phyloP scores from a whole-genome alignment of 2,797 vertebrate species.

The Pterois miles region DNA sequence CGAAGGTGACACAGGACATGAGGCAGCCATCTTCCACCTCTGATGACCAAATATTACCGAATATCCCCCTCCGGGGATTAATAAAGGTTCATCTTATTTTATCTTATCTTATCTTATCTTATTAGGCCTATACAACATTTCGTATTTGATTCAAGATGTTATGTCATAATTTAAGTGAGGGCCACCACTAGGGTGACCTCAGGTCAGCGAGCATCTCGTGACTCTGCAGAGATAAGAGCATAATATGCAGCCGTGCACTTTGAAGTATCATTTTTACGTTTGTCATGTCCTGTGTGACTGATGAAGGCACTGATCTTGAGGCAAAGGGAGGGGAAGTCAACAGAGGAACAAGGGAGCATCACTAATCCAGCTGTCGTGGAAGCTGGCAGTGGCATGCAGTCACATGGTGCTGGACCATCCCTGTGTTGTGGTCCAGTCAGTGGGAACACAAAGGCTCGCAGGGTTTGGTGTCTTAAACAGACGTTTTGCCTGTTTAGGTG shows the following conservation, averaged over 20 bases:
- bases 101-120: no score
- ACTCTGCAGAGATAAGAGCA: constrained; percentile 30
- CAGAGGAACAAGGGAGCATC: constrained; percentile 42
- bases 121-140: no score
- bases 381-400: constrained; percentile 69
- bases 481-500: constrained; percentile 29
- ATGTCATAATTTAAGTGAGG: background rate
- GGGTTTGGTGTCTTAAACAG: constrained; percentile 56
- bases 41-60: no score
- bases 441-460: constrained; percentile 65
- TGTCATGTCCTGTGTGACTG: constrained; percentile 29
- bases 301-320: constrained; percentile 34
- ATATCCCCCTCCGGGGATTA: no score
- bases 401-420: constrained; percentile 64
- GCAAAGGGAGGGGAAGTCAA: constrained; percentile 30
- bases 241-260: background rate
- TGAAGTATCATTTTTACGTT: constrained; percentile 9
- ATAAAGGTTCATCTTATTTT: no score
- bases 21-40: no score
- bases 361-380: constrained; percentile 71
- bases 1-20: no score
- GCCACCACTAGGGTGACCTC: background rate
- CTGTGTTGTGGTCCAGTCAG: constrained; percentile 69
- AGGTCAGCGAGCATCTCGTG: constrained; percentile 48
- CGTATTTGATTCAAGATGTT: no score